Percentiles rank a stretch among this genome's conserved stretches.
phyloP scores from a whole-genome alignment of 2,113 vertebrate species.

The Gasterosteus aculeatus region DNA sequence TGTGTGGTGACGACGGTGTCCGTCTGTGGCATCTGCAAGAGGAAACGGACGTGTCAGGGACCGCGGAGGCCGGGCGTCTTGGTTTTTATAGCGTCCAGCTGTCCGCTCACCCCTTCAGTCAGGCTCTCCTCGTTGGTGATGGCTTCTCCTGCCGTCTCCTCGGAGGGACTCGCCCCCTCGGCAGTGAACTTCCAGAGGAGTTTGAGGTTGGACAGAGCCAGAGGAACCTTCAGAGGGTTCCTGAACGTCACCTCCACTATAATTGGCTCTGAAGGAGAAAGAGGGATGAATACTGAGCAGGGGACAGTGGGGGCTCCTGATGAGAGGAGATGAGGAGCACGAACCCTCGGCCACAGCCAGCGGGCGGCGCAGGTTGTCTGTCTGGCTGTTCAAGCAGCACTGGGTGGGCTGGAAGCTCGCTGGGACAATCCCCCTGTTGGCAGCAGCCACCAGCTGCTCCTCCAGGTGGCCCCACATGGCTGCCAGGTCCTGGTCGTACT shows the following conservation, averaged over 20 bases:
- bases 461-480: conserved; percentile 93
- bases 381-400: conserved; percentile 92
- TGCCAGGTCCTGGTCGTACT: conserved; percentile 90
- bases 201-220: conserved; percentile 89
- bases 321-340: not conserved
- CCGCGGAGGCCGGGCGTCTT: not conserved
- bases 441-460: conserved; percentile 88
- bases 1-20: conserved; percentile 87
- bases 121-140: conserved; percentile 82
- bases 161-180: conserved; percentile 77
- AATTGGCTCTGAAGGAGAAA: conserved; percentile 86
- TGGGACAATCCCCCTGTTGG: conserved; percentile 86
- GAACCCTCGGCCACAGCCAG: conserved; percentile 92
- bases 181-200: conserved; percentile 93
- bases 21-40: conserved; percentile 74
- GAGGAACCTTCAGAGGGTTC: conserved; percentile 94
- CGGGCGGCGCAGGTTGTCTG: conserved; percentile 91
- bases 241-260: conserved; percentile 93
- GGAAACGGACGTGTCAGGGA: conserved; percentile 3
- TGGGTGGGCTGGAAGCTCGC: conserved; percentile 89
- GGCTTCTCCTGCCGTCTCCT: conserved; percentile 76
- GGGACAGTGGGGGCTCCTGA: not conserved
- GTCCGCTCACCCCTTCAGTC: conserved; percentile 46
- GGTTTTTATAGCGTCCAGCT: not conserved
- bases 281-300: not conserved